Evolutionary conservation across 2,888 invertebrate genomes (phyloP).

Genomic region (Marronus borbonicus): DNA sequence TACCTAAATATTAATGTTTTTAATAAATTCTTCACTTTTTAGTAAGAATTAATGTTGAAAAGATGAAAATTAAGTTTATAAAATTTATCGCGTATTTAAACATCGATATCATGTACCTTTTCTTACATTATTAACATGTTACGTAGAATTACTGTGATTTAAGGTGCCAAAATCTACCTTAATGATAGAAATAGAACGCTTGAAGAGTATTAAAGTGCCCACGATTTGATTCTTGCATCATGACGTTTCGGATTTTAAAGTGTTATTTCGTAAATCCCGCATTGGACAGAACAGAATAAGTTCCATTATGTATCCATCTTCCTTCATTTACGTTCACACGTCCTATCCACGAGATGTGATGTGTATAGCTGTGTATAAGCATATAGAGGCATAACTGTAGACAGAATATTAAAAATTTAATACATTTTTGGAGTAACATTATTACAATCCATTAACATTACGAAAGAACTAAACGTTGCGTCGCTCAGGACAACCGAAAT

Average conservation of each 20-base stretch:
- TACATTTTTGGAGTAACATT: constrained; percentile 36
- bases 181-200: background rate
- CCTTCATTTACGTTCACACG: background rate
- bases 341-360: background rate
- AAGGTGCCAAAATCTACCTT: background rate
- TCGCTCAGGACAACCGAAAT: constrained; percentile 12
- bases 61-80: no score
- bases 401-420: constrained; percentile 37
- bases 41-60: no score
- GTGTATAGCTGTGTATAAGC: background rate
- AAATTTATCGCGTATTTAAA: no score
- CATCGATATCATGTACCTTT: no score
- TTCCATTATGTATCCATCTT: constrained; percentile 8
- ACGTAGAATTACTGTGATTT: no score
- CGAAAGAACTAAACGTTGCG: background rate
- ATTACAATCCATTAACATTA: constrained; percentile 38
- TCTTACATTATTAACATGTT: background rate
- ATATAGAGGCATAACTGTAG: constrained; percentile 6
- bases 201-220: background rate
- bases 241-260: constrained; percentile 28
- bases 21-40: no score
- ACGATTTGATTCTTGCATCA: constrained; percentile 14
- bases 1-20: no score
- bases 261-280: constrained; percentile 9
- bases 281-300: background rate